These are phyloP conservation scores for Australoheros scitulus DNA, from an alignment of 2,113 vertebrate species.

Conservation along the genomic window DNA sequence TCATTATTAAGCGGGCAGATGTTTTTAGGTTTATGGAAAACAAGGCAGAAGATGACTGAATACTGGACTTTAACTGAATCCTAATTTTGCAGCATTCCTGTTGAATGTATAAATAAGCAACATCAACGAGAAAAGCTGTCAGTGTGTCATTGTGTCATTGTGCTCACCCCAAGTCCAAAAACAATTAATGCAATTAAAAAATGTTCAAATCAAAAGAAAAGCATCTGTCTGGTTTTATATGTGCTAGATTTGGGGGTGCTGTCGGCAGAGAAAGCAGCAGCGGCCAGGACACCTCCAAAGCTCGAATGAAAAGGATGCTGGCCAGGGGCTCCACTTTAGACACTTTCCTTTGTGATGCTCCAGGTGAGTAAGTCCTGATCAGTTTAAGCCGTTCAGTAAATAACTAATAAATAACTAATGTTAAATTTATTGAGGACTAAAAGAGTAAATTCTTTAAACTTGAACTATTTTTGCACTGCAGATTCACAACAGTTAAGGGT, in stretches of 20 bases:
- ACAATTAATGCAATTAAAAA: background rate
- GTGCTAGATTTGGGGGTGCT: constrained; percentile 17
- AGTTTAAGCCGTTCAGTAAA: background rate
- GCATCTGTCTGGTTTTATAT: constrained; percentile 21
- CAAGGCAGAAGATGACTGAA: background rate
- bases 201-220: background rate
- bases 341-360: constrained; percentile 91
- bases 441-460: background rate
- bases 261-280: constrained; percentile 50
- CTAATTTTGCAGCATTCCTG: background rate
- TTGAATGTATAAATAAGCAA: background rate
- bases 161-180: background rate
- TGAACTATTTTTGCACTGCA: background rate
- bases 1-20: background rate
- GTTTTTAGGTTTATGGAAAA: background rate
- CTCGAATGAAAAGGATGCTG: constrained; percentile 86
- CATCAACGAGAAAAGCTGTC: background rate
- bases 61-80: background rate
- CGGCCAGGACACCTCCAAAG: constrained; percentile 42
- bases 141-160: background rate
- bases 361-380: constrained; percentile 73
- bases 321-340: constrained; percentile 83
- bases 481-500: background rate
- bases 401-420: background rate
- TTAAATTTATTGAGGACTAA: too few relatives aligned